Conservation (phyloP, 2,797 vertebrate species). For the Danionella dracula region DNA sequence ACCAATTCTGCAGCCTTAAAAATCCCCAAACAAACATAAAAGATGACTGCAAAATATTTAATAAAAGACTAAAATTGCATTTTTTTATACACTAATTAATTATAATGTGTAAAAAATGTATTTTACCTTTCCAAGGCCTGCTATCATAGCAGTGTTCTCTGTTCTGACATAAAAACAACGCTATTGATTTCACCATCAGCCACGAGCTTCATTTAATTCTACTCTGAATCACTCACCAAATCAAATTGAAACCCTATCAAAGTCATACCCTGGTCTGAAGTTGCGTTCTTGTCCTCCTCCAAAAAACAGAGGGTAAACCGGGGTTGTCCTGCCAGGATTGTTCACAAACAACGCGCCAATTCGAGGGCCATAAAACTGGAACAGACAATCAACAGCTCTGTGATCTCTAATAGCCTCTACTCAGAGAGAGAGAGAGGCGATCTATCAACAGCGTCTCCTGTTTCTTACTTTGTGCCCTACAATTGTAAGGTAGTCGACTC, state of each 20-base stretch:
- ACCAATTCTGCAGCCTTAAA: conserved; percentile 88
- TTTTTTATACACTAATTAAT: too few relatives aligned
- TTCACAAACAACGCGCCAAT: conserved; percentile 81
- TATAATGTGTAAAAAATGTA: not conserved
- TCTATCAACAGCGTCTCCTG: conserved; percentile 4
- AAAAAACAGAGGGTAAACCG: conserved; percentile 82
- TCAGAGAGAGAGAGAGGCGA: not conserved
- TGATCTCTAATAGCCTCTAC: not conserved
- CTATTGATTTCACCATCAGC: conserved; percentile 14
- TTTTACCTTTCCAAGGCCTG: conserved; percentile 88
- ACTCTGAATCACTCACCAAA: not conserved
- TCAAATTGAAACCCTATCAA: conserved; percentile 1
- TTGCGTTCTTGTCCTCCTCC: conserved; percentile 92
- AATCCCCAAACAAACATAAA: not conserved
- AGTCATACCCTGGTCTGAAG: conserved; percentile 84
- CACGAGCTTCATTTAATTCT: not conserved
- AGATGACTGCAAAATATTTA: too few relatives aligned
- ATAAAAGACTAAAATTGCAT: too few relatives aligned
- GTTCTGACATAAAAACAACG: conserved; percentile 71
- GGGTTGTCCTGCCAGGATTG: conserved; percentile 66
- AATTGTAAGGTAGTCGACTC: conserved; percentile 89
- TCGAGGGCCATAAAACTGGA: conserved; percentile 88
- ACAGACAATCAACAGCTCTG: conserved; percentile 10
- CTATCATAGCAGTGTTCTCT: conserved; percentile 96
- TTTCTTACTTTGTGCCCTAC: conserved; percentile 90